Percentiles rank a stretch among this genome's conserved stretches.
Conservation (phyloP, 2,888 invertebrate species). For the Tricholauxania praeusta region DNA sequence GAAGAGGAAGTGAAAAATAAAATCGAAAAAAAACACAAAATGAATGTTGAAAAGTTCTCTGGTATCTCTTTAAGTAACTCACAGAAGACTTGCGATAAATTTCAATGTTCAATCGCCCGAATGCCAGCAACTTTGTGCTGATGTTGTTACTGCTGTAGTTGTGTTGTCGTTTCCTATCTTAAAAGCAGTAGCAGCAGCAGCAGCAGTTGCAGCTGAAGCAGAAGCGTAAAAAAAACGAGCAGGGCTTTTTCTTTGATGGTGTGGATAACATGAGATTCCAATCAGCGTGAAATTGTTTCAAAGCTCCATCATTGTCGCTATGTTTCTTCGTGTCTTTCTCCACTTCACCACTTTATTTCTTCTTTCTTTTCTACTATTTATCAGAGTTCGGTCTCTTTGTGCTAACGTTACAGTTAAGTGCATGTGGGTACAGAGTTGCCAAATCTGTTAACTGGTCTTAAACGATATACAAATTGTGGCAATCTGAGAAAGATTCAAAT, state of each 20-base stretch:
- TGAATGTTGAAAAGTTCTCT: background rate
- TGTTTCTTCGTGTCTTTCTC: background rate
- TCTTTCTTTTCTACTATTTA: no score
- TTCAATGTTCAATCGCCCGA: constrained; percentile 3
- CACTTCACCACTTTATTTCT: background rate
- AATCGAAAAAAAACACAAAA: background rate
- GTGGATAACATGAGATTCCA: constrained; percentile 29
- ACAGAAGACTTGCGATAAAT: constrained; percentile 3
- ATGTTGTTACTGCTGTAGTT: background rate
- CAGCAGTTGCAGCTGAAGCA: background rate
- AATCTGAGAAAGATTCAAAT: background rate
- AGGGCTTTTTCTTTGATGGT: constrained; percentile 18
- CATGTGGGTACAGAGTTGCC: background rate
- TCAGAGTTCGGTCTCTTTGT: no score
- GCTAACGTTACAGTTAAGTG: background rate
- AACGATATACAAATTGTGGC: background rate
- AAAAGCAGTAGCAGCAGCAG: no score
- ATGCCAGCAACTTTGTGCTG: background rate
- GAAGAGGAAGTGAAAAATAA: no score
- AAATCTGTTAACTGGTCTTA: background rate
- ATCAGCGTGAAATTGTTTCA: constrained; percentile 36
- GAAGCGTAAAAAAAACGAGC: background rate
- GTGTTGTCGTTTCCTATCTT: no score
- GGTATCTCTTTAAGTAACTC: constrained; percentile 13
- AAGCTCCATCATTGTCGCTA: background rate